Evolutionary conservation across 1,140 invertebrate species (phyloP).

Genomic region (Anastrepha obliqua): DNA sequence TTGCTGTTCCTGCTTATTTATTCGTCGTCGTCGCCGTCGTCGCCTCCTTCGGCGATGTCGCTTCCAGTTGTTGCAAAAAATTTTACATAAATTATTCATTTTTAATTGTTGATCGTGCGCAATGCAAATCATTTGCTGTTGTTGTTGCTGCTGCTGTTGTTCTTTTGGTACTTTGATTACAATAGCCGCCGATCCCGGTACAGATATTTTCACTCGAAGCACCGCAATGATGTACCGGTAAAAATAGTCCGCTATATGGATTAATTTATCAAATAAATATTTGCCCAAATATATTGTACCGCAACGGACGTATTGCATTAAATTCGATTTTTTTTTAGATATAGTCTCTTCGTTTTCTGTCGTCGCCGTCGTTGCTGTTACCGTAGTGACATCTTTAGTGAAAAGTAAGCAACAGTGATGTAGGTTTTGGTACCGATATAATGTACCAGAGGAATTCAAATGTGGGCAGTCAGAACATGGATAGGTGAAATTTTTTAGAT

Average conservation of each 20-base stretch:
- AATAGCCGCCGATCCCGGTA: background rate
- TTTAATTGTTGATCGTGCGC: conserved; percentile 66
- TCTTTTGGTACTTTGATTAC: conserved; percentile 10
- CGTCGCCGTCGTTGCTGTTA: background rate
- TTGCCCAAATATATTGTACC: background rate
- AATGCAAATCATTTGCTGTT: conserved; percentile 35
- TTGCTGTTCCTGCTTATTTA: conserved; percentile 52
- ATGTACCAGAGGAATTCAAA: background rate
- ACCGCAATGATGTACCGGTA: background rate
- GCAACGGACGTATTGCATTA: background rate
- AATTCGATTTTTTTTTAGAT: background rate
- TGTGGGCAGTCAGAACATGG: background rate
- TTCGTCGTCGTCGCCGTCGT: conserved; percentile 61
- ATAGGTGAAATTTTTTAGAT: background rate
- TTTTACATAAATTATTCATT: conserved; percentile 65
- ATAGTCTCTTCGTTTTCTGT: background rate
- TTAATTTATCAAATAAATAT: background rate
- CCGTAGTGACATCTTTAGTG: background rate
- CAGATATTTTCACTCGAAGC: background rate
- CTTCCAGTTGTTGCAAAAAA: conserved; percentile 66
- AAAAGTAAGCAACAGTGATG: background rate
- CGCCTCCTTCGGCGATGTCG: conserved; percentile 58
- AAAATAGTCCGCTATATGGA: background rate
- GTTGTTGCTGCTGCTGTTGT: conserved; percentile 19
- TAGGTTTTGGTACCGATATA: background rate